Conservation (phyloP, 2,888 invertebrate genomes). For the Daptonema setosum region DNA sequence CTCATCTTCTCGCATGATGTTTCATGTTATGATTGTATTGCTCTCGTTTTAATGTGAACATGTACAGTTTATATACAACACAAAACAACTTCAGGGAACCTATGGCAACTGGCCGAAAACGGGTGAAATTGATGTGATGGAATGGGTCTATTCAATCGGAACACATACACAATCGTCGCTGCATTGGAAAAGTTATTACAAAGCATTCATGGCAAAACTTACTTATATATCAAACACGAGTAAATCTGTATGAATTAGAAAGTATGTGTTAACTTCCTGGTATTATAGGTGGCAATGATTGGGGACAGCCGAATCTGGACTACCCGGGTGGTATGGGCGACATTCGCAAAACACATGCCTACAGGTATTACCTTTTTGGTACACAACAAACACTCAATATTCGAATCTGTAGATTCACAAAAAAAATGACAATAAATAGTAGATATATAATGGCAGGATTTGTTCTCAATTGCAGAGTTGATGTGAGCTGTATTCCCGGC, state of each 20-base stretch:
- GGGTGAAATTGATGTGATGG: constrained; percentile 6
- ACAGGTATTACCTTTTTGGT: no score
- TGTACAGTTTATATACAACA: no score
- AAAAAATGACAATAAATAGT: no score
- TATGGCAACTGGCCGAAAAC: constrained; percentile 1
- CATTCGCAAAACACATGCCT: neutral
- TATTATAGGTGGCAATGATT: neutral
- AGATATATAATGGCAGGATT: no score
- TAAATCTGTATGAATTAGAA: no score
- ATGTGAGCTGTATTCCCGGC: neutral
- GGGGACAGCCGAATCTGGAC: neutral
- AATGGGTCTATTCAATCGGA: neutral
- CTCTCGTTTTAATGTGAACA: no score
- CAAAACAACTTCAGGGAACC: neutral
- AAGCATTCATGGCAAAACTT: neutral
- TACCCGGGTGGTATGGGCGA: neutral
- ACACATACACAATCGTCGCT: neutral
- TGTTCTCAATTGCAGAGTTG: constrained; percentile 1
- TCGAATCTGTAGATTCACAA: no score
- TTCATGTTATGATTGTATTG: no score
- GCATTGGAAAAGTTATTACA: neutral
- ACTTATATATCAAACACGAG: no score
- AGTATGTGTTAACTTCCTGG: no score
- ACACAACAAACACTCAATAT: no score
- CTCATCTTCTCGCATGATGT: no score